Base-by-base conservation (phyloP, 1,140 invertebrate species). In the Cotesia chilonis region DNA sequence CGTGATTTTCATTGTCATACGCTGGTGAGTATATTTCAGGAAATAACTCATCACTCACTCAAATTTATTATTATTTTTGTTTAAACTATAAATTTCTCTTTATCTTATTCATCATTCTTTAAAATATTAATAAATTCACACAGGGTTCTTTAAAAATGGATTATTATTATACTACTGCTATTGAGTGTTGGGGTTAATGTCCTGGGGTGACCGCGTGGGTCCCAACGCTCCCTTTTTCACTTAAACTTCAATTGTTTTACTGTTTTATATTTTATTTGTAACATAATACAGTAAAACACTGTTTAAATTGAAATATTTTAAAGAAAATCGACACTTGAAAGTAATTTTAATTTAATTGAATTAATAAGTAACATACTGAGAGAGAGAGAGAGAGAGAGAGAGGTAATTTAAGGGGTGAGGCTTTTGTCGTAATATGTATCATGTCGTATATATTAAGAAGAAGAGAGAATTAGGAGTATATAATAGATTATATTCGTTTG, bases 111-210 rank as follows among this genome's bases (percentile, higher is more conserved):
- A 47, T 9, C 6, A 9, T 47, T 47, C 10, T 17, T 1, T 17
- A 17, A n/a, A n/a, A n/a, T n/a, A n/a, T n/a, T n/a, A n/a, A n/a
- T n/a, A n/a, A n/a, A n/a, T n/a, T n/a, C n/a, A n/a, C n/a, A n/a
- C n/a, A n/a, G n/a, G n/a, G n/a, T n/a, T n/a, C n/a, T n/a, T n/a
- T n/a, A n/a, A 28, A 28, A 28, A 28, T 28, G 28, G 28, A 1
- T 28, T 28, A 28, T 28, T 28, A 28, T 0, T 28, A 28, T 28
- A 28, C 0, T 28, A 28, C 28, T 1, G 28, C 66, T 80, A 80
- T 81, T 76, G 79, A 81, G 79, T 77, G 74, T 38, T 67, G 76
- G 75, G 81, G 78, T 82, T 76, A 81, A 81, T 74, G 79, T 47
- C 77, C 81, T 69, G 61, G 73, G 75, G 75, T 80, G 80, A 81